These are phyloP conservation scores for Sebastes diploproa DNA, from an alignment of 2,797 vertebrate genomes.

Conservation along the genomic window DNA sequence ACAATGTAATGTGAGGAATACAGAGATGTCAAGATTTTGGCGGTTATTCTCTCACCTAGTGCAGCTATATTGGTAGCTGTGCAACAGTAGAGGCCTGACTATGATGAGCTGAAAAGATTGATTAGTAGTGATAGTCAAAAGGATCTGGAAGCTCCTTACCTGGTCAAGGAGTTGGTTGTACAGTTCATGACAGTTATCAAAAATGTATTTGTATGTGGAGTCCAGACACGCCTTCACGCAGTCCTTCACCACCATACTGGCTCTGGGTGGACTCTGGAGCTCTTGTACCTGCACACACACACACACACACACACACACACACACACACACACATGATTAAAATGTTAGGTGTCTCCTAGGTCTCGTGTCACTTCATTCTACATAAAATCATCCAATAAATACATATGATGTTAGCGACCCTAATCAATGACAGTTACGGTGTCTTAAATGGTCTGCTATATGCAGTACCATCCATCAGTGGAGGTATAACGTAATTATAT, in stretches of 20 bases:
- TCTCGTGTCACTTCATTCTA: not conserved
- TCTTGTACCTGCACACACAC: constrained; percentile 88
- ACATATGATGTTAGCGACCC: not conserved
- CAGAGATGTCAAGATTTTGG: not conserved
- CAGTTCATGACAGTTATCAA: constrained; percentile 97
- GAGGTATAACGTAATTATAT: constrained; percentile 17
- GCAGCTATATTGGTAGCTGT: not conserved
- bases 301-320: not conserved
- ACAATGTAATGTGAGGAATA: not conserved
- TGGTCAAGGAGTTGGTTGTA: constrained; percentile 94
- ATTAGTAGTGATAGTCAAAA: not conserved
- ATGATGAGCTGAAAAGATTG: not conserved
- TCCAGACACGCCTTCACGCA: constrained; percentile 95
- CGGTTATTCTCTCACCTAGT: not conserved
- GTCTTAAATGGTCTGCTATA: not conserved
- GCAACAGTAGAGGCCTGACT: not conserved
- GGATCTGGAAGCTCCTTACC: constrained; percentile 78
- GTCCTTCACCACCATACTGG: constrained; percentile 94
- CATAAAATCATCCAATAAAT: not conserved
- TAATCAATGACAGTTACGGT: not conserved
- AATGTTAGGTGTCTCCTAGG: not conserved
- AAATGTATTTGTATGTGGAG: constrained; percentile 97
- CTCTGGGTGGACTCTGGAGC: constrained; percentile 94
- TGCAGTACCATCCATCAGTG: not conserved
- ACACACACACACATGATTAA: not conserved